Base-by-base conservation (phyloP, 2,888 invertebrate species). In the Corbicula japonica region DNA sequence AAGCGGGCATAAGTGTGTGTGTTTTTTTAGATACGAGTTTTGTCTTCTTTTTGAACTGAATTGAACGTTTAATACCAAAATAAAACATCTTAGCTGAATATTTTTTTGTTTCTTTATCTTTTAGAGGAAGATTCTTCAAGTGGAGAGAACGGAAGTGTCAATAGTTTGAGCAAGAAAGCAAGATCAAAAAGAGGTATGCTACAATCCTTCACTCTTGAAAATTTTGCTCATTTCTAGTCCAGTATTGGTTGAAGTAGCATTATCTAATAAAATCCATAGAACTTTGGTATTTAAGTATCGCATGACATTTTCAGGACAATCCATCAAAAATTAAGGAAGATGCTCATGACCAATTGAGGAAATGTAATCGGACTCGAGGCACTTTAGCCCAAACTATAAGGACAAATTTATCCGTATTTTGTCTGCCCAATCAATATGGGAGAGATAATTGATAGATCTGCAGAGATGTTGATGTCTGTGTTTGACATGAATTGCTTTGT, bases 161-260 rank as follows among this genome's bases (percentile, higher is more conserved):
- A 83, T 56, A 74, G 76, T 50, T 28, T 83, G 26, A 83, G 76
- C 74, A 83, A 83, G 50, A 79, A 76, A 58, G 62, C 83, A 46
- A 63, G 83, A 61, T 83, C 83, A 30, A 83, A 83, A 76, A 34
- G 83, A 83, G 83, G 83, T 83, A 73, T 28, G 78, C 68, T 6
- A 18, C 23, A n/a, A n/a, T n/a, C n/a, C n/a, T n/a, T n/a, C n/a
- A n/a, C n/a, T n/a, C n/a, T n/a, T n/a, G n/a, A n/a, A n/a, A n/a
- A n/a, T n/a, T n/a, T n/a, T n/a, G n/a, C n/a, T n/a, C n/a, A n/a
- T n/a, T n/a, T n/a, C n/a, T n/a, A n/a, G n/a, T n/a, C n/a, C n/a
- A n/a, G n/a, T n/a, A n/a, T n/a, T n/a, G n/a, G n/a, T n/a, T n/a
- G n/a, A n/a, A n/a, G n/a, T n/a, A n/a, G n/a, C n/a, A n/a, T n/a